phyloP scores from a whole-genome alignment of 1,140 invertebrate genomes.

The Aphaenogaster ashmeadi region DNA sequence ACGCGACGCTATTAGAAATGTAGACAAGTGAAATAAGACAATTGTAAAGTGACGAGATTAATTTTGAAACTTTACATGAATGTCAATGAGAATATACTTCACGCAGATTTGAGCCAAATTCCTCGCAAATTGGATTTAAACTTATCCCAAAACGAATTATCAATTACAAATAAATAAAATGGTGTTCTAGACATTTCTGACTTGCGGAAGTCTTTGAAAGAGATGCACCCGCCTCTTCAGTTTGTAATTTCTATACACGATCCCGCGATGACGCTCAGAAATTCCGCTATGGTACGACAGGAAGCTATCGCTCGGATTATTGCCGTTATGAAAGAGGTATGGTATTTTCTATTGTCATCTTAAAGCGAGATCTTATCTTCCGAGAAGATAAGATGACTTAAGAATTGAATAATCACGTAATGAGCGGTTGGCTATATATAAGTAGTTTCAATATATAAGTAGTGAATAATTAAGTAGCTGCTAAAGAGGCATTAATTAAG shows the following conservation, averaged over 20 bases:
- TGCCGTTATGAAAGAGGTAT: slow-evolving; percentile 79
- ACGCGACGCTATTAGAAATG: background rate
- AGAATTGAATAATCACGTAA: background rate
- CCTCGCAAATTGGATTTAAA: background rate
- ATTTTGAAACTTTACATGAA: background rate
- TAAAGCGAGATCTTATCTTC: background rate
- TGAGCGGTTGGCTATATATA: background rate
- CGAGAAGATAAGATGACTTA: background rate
- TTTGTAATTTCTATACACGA: slow-evolving; percentile 82
- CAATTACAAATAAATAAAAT: background rate
- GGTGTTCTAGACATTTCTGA: slow-evolving; percentile 79
- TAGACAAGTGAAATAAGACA: background rate
- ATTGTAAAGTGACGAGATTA: background rate
- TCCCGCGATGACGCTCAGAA: slow-evolving; percentile 72
- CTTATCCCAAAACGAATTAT: background rate
- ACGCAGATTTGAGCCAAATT: background rate
- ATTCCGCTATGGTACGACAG: slow-evolving; percentile 76
- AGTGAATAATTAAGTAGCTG: background rate
- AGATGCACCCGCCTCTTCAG: slow-evolving; percentile 79
- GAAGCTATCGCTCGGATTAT: slow-evolving; percentile 75
- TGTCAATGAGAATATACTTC: background rate
- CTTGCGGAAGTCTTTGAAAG: slow-evolving; percentile 79
- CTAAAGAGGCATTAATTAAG: background rate
- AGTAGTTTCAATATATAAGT: background rate
- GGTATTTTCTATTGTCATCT: slow-evolving; percentile 2